Conservation (phyloP, 2,797 vertebrate species). For the Phylloscopus collybita region DNA sequence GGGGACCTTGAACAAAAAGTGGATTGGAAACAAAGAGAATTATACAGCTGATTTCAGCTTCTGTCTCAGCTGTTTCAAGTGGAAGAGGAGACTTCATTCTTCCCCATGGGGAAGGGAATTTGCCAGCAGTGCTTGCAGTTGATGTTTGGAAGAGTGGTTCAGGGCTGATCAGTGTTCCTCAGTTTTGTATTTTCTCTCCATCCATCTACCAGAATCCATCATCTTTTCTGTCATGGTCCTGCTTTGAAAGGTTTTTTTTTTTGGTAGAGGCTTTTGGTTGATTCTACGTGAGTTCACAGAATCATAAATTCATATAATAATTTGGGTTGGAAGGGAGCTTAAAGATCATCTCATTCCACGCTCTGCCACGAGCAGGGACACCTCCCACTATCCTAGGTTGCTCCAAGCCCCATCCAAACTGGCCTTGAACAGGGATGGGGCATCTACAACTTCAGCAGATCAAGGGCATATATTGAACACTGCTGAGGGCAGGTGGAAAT, state of each 20-base stretch:
- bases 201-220: neutral
- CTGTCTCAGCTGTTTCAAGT: neutral
- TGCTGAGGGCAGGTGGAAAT: neutral
- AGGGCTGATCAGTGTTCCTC: neutral
- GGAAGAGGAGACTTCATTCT: neutral
- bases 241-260: neutral
- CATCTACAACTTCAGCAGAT: rapidly evolving
- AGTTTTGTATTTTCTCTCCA: neutral
- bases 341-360: neutral
- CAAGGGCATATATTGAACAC: neutral
- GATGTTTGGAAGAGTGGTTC: neutral
- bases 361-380: neutral
- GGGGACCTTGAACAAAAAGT: neutral
- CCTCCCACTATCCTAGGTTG: no score
- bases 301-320: neutral
- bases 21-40: neutral
- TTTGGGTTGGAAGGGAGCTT: neutral
- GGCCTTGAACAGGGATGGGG: neutral
- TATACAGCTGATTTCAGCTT: neutral
- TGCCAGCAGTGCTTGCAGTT: neutral
- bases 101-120: neutral
- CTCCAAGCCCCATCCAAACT: neutral
- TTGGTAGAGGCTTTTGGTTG: neutral
- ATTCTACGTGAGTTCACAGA: neutral
- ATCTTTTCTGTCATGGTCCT: neutral